Conservation (phyloP, 2,113 vertebrate genomes). For the Lepisosteus osseus region DNA sequence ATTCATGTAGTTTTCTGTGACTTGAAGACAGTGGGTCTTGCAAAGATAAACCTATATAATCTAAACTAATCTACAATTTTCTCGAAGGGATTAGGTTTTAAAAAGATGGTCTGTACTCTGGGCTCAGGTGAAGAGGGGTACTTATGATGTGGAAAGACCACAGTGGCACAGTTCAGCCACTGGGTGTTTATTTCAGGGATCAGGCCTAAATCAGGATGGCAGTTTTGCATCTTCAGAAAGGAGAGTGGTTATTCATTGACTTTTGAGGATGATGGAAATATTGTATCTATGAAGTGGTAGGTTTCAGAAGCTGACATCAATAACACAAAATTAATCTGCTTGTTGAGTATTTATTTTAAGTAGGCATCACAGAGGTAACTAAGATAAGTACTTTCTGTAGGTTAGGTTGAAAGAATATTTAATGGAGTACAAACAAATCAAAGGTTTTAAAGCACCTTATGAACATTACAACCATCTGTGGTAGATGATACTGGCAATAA, state of each 20-base stretch:
- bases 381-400: too few relatives aligned
- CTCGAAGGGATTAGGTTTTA: neutral
- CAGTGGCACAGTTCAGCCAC: neutral
- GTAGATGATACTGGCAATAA: too few relatives aligned
- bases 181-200: neutral
- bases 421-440: too few relatives aligned
- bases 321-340: neutral
- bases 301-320: slow-evolving; percentile 17
- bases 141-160: neutral
- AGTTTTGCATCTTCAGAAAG: slow-evolving; percentile 49
- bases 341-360: too few relatives aligned
- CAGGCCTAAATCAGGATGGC: slow-evolving; percentile 33
- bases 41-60: neutral
- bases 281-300: slow-evolving; percentile 64
- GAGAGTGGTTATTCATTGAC: slow-evolving; percentile 47
- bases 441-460: too few relatives aligned
- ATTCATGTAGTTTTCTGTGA: too few relatives aligned
- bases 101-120: neutral
- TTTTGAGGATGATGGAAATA: slow-evolving; percentile 59
- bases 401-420: too few relatives aligned
- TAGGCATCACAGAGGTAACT: too few relatives aligned
- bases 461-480: too few relatives aligned
- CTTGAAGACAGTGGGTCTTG: too few relatives aligned
- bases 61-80: neutral
- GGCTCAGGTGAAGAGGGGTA: too few relatives aligned